Base-by-base conservation (phyloP, 1,140 invertebrate genomes). In the Agraylea sexmaculata region DNA sequence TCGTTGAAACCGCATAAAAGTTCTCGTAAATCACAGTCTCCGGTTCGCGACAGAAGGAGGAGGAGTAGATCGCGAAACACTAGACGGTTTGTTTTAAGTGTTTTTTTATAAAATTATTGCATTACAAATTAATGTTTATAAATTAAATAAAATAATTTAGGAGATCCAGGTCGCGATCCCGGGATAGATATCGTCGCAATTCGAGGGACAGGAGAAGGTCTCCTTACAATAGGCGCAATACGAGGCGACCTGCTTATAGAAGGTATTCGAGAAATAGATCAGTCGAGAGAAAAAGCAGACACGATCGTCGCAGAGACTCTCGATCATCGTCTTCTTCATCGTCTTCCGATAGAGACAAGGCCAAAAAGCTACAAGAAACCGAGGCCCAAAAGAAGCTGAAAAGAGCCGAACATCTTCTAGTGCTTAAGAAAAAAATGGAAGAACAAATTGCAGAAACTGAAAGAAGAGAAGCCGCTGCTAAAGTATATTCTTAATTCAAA, bases 341-440 rank as follows among this genome's bases (percentile, higher is more conserved):
- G 4, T 49, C 47, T 12, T 33, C 25, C 28, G 39, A 22, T 49
- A 46, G 6, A 44, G 41, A 36, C 12, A 12, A 19, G n/a, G 32
- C 38, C 17, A 47, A 40, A 12, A 42, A 47, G 25, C 40, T 48
- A 43, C 35, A 58, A 15, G 52, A 52, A 30, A 47, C 54, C 27
- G 58, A 56, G 17, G 51, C 46, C 35, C 58, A 56, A 51, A 65
- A 56, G 51, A 66, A 48, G 60, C 59, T 54, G 44, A 71, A 55
- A 42, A 53, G 64, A 0, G 61, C 55, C 1, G 65, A 67, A 46
- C 64, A 66, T 5, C 50, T 70, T 0, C 47, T 70, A 33, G 51
- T 71, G 30, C 47, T 72, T 1, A 68, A 68, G 40, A 69, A 70
- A 38, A 68, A 72, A 44, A 70, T 72, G 66, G 68, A 69, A 50